A percentile compares a stretch with the other conserved stretches of the same genome.
These are phyloP conservation scores for Nymphalis polychloros DNA, from an alignment of 2,888 invertebrate species.

Conservation along the genomic window DNA sequence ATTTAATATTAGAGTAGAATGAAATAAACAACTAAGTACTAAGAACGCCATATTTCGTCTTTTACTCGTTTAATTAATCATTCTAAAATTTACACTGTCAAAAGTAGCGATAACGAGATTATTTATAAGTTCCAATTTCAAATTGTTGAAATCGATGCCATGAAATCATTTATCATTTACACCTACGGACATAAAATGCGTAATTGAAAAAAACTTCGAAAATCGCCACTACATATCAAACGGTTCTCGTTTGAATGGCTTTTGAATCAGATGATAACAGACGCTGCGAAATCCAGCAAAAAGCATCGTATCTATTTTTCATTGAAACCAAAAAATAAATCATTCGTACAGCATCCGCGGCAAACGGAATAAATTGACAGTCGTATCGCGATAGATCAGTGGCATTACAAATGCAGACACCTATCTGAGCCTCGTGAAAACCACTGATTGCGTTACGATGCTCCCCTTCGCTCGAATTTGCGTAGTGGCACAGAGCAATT, in stretches of 20 bases:
- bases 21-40: no score
- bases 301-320: constrained; percentile 34
- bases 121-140: constrained; percentile 2
- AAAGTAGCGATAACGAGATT: neutral
- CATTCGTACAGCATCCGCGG: constrained; percentile 34
- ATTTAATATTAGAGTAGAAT: neutral
- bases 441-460: constrained; percentile 70
- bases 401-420: constrained; percentile 60
- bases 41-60: neutral
- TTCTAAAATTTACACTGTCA: neutral
- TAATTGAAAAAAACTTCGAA: constrained; percentile 23
- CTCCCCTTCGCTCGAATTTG: constrained; percentile 76
- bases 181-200: constrained; percentile 15
- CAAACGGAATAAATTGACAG: constrained; percentile 40
- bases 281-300: constrained; percentile 26
- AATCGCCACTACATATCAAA: constrained; percentile 32
- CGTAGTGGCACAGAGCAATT: constrained; percentile 74
- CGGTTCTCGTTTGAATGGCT: constrained; percentile 27
- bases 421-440: constrained; percentile 71
- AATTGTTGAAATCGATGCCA: neutral
- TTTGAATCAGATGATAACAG: constrained; percentile 35
- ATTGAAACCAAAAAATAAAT: constrained; percentile 38
- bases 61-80: neutral
- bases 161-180: constrained; percentile 8
- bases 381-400: constrained; percentile 37